These are phyloP conservation scores for Tiphia femorata DNA, from an alignment of 2,888 invertebrate genomes.

Conservation along the genomic window DNA sequence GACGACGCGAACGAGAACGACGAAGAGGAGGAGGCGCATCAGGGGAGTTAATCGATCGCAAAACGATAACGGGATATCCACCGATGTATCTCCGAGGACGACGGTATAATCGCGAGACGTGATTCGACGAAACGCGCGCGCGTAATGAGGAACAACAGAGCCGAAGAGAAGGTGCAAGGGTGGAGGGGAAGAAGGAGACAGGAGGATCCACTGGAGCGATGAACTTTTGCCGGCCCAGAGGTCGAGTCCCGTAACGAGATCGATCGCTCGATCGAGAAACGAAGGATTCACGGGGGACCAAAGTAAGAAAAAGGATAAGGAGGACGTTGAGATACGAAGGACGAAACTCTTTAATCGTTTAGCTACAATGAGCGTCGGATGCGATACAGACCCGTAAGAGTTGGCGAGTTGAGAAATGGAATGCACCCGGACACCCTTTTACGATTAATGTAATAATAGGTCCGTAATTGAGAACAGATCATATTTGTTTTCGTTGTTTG, in stretches of 20 bases:
- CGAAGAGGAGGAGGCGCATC: not conserved
- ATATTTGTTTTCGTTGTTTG: no score
- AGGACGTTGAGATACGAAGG: no score
- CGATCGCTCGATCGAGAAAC: no score
- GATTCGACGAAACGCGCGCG: slow-evolving; percentile 38
- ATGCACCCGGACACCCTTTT: no score
- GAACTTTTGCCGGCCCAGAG: not conserved
- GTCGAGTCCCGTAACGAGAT: not conserved
- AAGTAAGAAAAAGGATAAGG: no score
- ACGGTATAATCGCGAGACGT: slow-evolving; percentile 28
- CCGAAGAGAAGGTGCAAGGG: not conserved
- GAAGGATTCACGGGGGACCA: slow-evolving; percentile 1
- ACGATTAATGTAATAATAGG: no score
- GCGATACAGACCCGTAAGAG: no score
- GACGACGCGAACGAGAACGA: no score
- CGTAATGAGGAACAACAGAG: not conserved
- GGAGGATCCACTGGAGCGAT: not conserved
- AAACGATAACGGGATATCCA: slow-evolving; percentile 40
- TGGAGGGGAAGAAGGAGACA: not conserved
- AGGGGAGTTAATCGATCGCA: slow-evolving; percentile 35
- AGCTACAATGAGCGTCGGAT: no score
- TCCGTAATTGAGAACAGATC: no score
- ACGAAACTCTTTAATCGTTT: no score
- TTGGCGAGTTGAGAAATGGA: no score
- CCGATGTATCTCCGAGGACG: slow-evolving; percentile 16